A percentile compares a stretch with the other conserved stretches of the same genome.
These are phyloP conservation scores for Liolophura sinensis DNA, from an alignment of 1,140 invertebrate genomes.

Conservation along the genomic window DNA sequence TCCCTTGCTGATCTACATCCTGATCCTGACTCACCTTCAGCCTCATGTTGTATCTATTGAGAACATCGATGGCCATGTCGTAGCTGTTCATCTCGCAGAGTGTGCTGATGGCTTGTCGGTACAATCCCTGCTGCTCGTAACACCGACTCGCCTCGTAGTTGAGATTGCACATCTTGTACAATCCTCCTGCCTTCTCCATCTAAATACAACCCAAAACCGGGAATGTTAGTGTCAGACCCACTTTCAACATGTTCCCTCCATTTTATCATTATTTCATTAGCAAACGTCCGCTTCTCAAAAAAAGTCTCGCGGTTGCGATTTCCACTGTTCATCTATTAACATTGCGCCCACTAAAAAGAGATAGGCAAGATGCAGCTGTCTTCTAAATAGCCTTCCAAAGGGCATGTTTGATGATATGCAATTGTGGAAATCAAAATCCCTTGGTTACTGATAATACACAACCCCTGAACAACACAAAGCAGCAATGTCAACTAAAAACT, in stretches of 20 bases:
- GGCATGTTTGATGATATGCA: not conserved
- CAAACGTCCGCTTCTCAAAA: too few relatives aligned
- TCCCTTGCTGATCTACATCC: conserved; percentile 5
- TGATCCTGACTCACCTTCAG: conserved; percentile 9
- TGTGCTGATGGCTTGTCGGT: conserved; percentile 24
- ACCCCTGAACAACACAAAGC: not conserved
- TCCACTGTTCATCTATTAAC: not conserved
- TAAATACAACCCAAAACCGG: conserved; percentile 13
- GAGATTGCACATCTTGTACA: conserved; percentile 23
- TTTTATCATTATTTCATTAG: too few relatives aligned
- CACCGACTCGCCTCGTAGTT: conserved; percentile 26
- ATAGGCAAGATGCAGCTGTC: not conserved
- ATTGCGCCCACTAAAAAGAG: too few relatives aligned
- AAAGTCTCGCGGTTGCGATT: not conserved
- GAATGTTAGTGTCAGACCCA: not conserved
- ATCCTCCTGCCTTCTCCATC: conserved; percentile 28
- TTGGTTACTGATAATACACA: too few relatives aligned
- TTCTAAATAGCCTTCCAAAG: not conserved
- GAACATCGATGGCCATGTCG: conserved; percentile 40
- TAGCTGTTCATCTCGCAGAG: conserved; percentile 29
- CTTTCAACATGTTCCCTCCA: too few relatives aligned
- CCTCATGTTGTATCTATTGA: conserved; percentile 24
- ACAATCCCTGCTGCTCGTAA: conserved; percentile 32
- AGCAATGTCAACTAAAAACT: not conserved
- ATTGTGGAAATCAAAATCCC: not conserved